phyloP scores from a whole-genome alignment of 2,113 vertebrate species.

The Tachysurus fulvidraco region DNA sequence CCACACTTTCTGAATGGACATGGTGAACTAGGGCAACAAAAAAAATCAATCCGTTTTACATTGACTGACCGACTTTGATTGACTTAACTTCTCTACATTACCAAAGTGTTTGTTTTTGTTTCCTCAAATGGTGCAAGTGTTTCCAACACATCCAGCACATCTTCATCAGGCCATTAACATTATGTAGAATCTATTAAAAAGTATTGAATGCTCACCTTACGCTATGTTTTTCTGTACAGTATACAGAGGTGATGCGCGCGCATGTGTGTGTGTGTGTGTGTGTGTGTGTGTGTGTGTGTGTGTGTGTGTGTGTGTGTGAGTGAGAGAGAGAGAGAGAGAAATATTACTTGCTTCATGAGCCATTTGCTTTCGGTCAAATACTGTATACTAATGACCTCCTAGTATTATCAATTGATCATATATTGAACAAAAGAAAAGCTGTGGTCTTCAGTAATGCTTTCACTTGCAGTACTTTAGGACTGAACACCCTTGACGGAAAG shows the following conservation, averaged over 20 bases:
- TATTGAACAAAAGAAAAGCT: neutral
- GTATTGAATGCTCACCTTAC: neutral
- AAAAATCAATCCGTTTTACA: neutral
- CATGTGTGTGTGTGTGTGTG: neutral
- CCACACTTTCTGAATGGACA: neutral
- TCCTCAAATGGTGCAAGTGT: neutral
- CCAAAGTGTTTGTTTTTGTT: neutral
- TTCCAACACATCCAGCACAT: neutral
- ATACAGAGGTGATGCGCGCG: neutral
- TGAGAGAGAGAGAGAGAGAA: neutral
- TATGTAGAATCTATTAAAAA: neutral
- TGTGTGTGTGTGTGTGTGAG: neutral
- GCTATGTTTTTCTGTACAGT: neutral
- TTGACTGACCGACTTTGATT: no score
- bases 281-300: neutral
- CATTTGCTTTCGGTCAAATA: neutral
- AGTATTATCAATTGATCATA: neutral
- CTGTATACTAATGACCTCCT: neutral
- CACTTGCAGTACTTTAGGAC: neutral
- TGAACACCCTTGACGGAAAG: neutral
- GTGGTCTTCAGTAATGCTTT: neutral
- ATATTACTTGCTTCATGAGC: neutral
- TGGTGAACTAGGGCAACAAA: neutral
- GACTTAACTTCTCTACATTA: neutral
- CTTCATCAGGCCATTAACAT: neutral